Base-by-base conservation (phyloP, 2,888 invertebrate species). In the Drosophila phalerata region DNA sequence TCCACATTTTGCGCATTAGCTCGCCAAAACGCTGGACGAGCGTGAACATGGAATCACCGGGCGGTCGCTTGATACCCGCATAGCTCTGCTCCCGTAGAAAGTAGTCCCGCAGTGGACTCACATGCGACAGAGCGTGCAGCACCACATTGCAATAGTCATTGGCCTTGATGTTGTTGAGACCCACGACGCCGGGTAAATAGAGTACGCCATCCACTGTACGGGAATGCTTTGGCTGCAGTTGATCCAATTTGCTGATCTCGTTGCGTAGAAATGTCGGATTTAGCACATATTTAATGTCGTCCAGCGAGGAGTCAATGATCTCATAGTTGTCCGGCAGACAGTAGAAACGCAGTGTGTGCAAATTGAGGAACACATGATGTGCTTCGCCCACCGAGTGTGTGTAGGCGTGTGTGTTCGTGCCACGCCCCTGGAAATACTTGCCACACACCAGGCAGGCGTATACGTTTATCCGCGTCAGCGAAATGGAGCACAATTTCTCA, bases 61-160 rank as follows among this genome's bases (percentile, higher is more conserved):
- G 98, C 0, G 99, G 98, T 47, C 98, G 94, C 90, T 97, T 97
- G 1, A 98, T 95, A 70, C 96, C 94, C 0, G 95, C 94, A 93
- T 99, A 99, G 92, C 97, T 99, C 84, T 96, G 96, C 93, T 99
- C 99, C 45, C 97, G 94, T 32, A 99, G 93, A 91, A 99, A 99
- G 91, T 98, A 99, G 92, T 99, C 96, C 43, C 99, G 94, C 17
- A 99, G 93, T 0, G 99, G 99, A 1, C 96, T 95, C 4, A 99
- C 99, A 93, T 99, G 98, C 0, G 98, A 97, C 32, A 99, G 93
- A 19, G 98, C 98, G 96, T 99, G 92, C 61, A 99, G 94, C 62
- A 99, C 97, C 51, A 99, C 99, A 93, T 99, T 99, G 92, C 99
- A 99, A 91, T 99, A 99, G 93, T 99, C 99, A 93, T 99, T 99